Evolutionary conservation across 92 coral and sea anemone genomes (phyloP).

Genomic region (Actinostola sp.): DNA sequence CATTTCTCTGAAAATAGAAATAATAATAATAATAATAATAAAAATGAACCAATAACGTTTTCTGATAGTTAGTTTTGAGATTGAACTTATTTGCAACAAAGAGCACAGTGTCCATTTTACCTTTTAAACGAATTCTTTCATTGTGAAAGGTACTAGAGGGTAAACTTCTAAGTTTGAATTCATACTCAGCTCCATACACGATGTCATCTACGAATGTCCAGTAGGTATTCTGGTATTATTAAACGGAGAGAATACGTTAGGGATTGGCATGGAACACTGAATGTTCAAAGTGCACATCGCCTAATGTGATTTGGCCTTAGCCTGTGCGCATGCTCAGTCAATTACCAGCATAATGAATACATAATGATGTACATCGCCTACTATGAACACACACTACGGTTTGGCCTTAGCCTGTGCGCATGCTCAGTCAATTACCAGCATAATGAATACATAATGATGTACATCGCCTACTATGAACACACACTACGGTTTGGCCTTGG

Average conservation of each 20-base stretch:
- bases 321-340: no score
- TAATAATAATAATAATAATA: not conserved
- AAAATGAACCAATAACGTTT: not conserved
- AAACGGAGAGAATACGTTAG: not conserved
- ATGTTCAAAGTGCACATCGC: not conserved
- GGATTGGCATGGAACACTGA: not conserved
- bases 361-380: no score
- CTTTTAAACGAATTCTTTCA: not conserved
- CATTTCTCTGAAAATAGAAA: conserved; percentile 21
- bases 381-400: no score
- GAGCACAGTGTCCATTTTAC: not conserved
- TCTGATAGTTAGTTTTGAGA: not conserved
- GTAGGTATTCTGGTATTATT: not conserved
- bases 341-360: no score
- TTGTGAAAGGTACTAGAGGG: not conserved
- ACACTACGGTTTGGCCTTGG: no score
- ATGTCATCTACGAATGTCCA: not conserved
- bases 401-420: no score
- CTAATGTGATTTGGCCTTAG: no score
- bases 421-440: no score
- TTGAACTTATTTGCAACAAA: not conserved
- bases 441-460: no score
- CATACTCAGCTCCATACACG: conserved; percentile 1
- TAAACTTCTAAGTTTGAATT: conserved; percentile 18
- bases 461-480: no score